These are phyloP conservation scores for Trilocha varians DNA, from an alignment of 2,888 invertebrate genomes.

Conservation along the genomic window DNA sequence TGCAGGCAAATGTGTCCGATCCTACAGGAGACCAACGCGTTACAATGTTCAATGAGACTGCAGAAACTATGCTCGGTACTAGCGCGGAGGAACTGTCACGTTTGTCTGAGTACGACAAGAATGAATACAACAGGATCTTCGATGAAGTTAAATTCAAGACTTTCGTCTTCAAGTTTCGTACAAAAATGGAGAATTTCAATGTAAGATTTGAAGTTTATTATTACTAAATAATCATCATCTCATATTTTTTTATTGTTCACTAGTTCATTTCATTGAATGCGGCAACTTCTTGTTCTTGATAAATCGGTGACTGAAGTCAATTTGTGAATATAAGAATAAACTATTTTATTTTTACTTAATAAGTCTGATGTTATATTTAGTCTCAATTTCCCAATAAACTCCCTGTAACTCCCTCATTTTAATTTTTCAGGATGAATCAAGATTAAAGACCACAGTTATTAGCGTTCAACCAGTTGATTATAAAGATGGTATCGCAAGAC, in stretches of 20 bases:
- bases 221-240: not conserved
- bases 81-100: constrained; percentile 85
- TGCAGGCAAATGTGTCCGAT: constrained; percentile 88
- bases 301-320: too few relatives aligned
- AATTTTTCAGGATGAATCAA: constrained; percentile 80
- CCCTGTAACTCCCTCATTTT: not conserved
- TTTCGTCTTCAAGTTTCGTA: constrained; percentile 87
- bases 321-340: too few relatives aligned
- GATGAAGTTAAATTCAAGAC: constrained; percentile 84
- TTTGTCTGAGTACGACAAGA: constrained; percentile 78
- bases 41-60: constrained; percentile 90
- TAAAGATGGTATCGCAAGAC: constrained; percentile 80
- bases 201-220: too few relatives aligned
- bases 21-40: constrained; percentile 91
- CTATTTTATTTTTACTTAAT: too few relatives aligned
- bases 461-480: constrained; percentile 81
- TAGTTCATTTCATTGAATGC: too few relatives aligned
- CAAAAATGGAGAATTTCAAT: constrained; percentile 93
- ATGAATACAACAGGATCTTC: constrained; percentile 78
- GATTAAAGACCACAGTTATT: constrained; percentile 83
- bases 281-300: too few relatives aligned
- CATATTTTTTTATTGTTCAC: too few relatives aligned
- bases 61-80: constrained; percentile 82
- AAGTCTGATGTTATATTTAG: too few relatives aligned
- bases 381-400: too few relatives aligned